Percentiles rank a stretch among this genome's conserved stretches.
phyloP scores from a whole-genome alignment of 2,797 vertebrate species.

The Oryzias dopingdopingensis region DNA sequence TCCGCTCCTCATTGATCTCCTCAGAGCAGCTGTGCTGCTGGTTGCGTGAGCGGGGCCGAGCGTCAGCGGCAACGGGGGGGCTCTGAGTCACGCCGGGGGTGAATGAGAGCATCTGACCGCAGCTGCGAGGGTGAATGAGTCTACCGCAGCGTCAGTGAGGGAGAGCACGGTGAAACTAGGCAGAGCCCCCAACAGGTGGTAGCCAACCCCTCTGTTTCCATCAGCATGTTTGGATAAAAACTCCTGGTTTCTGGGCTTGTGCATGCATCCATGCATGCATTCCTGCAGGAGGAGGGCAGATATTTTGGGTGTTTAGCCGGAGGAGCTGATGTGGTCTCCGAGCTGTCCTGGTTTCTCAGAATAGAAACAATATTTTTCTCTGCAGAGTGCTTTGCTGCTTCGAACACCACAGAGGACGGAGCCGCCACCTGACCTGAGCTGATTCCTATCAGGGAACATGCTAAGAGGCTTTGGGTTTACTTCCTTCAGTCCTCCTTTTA shows the following conservation, averaged over 20 bases:
- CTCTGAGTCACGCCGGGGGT: slow-evolving; percentile 58
- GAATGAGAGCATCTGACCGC: slow-evolving; percentile 37
- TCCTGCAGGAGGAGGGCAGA: slow-evolving; percentile 4
- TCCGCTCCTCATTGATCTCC: slow-evolving; percentile 11
- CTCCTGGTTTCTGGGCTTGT: not conserved
- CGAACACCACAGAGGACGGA: slow-evolving; percentile 28
- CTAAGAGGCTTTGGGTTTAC: too few species aligned
- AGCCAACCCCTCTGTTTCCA: slow-evolving; percentile 22
- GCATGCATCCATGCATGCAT: not conserved
- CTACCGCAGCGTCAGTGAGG: slow-evolving; percentile 47
- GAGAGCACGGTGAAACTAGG: slow-evolving; percentile 57
- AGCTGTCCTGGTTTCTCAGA: slow-evolving; percentile 61
- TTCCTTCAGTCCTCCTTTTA: too few species aligned
- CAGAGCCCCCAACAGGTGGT: slow-evolving; percentile 64
- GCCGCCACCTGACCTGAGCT: slow-evolving; percentile 24
- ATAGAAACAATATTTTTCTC: slow-evolving; percentile 50
- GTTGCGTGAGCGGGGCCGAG: slow-evolving; percentile 5
- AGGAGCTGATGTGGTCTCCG: slow-evolving; percentile 20
- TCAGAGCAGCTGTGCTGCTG: slow-evolving; percentile 13
- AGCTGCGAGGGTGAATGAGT: slow-evolving; percentile 41
- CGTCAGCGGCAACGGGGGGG: slow-evolving; percentile 11
- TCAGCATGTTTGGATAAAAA: slow-evolving; percentile 2
- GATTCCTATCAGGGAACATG: too few species aligned
- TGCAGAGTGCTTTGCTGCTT: slow-evolving; percentile 18
- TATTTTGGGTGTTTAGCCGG: slow-evolving; percentile 19